Percentiles rank a stretch among this genome's conserved stretches.
Evolutionary conservation across 2,113 vertebrate genomes (phyloP).

Genomic region (Merops nubicus): DNA sequence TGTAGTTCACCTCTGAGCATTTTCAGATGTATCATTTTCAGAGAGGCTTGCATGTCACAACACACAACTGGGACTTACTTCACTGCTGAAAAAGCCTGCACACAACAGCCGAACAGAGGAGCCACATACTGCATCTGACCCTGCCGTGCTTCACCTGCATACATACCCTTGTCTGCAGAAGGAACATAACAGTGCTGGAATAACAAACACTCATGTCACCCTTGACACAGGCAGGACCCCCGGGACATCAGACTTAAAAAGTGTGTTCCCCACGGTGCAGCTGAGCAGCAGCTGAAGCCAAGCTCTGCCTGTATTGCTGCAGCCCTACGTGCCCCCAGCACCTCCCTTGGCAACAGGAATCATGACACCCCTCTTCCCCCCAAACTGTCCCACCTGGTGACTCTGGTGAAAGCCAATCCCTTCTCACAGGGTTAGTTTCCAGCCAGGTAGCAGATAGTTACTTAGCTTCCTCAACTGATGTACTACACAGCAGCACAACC

Average conservation of each 20-base stretch:
- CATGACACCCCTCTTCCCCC: fast-evolving
- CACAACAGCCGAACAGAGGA: not conserved
- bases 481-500: not conserved
- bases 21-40: slow-evolving; percentile 55
- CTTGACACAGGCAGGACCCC: not conserved
- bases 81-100: not conserved
- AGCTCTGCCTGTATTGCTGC: not conserved
- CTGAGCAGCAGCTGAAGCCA: fast-evolving
- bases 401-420: not conserved
- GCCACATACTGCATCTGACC: not conserved
- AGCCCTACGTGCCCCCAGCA: not conserved
- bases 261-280: not conserved
- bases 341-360: not conserved
- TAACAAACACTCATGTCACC: not conserved
- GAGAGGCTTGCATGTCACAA: slow-evolving; percentile 14
- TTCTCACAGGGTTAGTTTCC: not conserved
- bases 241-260: not conserved
- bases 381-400: not conserved
- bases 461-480: not conserved
- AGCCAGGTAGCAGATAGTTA: not conserved
- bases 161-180: not conserved
- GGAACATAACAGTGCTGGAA: not conserved
- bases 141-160: fast-evolving
- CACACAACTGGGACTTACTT: not conserved
- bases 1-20: slow-evolving; percentile 51